Conservation (phyloP, 2,888 invertebrate species). For the Ophraella communa region DNA sequence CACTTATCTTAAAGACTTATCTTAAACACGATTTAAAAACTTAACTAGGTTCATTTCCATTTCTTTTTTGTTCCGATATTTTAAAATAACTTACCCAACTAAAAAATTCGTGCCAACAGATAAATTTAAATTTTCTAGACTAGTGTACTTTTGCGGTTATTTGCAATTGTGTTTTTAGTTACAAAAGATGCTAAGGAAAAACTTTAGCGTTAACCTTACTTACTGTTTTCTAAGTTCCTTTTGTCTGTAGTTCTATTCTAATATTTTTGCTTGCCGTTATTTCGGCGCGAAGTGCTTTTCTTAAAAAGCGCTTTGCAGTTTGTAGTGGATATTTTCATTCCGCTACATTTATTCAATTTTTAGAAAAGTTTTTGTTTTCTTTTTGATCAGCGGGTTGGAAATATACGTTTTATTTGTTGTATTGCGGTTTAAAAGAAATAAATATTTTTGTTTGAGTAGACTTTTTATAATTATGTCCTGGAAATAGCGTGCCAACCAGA, state of each 20-base stretch:
- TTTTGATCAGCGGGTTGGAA: neutral
- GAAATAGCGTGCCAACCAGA: neutral
- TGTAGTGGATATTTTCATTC: slow-evolving; percentile 7
- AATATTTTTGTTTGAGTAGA: neutral
- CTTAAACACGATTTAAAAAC: too few relatives aligned
- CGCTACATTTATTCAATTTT: neutral
- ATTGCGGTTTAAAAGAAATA: neutral
- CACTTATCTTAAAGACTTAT: too few relatives aligned
- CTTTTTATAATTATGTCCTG: too few relatives aligned
- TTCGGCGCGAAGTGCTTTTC: slow-evolving; percentile 7
- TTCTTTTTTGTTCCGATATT: too few relatives aligned
- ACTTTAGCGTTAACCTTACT: neutral
- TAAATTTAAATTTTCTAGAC: too few relatives aligned
- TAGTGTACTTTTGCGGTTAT: too few relatives aligned
- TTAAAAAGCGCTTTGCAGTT: neutral
- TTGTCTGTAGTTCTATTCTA: slow-evolving; percentile 9
- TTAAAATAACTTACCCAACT: too few relatives aligned
- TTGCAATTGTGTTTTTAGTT: too few relatives aligned
- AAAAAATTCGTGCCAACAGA: too few relatives aligned
- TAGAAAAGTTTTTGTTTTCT: neutral
- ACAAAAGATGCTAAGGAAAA: too few relatives aligned
- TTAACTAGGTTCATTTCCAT: too few relatives aligned
- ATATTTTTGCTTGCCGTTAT: slow-evolving; percentile 1
- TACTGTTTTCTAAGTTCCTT: neutral
- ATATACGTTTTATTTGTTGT: neutral